Conservation (phyloP, 2,113 vertebrate genomes). For the Callionymus lyra region DNA sequence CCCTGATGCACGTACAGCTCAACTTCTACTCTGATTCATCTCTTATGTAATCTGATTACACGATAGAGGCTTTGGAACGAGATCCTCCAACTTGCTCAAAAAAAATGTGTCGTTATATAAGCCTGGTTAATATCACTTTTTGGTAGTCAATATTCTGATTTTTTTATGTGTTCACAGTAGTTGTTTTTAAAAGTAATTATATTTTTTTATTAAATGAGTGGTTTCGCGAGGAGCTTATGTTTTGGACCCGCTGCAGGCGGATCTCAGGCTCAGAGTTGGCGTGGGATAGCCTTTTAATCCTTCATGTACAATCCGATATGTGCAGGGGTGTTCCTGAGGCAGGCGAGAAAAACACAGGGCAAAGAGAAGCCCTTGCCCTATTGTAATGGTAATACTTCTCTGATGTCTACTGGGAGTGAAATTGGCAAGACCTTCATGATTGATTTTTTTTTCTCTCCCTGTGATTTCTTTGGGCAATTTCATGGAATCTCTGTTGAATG, state of each 20-base stretch:
- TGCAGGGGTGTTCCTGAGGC: conserved; percentile 45
- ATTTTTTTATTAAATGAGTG: conserved; percentile 13
- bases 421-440: conserved; percentile 4
- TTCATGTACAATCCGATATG: conserved; percentile 35
- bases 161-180: no score
- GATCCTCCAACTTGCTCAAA: conserved; percentile 48
- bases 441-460: neutral
- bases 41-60: conserved; percentile 59
- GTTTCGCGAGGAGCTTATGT: conserved; percentile 26
- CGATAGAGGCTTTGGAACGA: conserved; percentile 51
- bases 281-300: conserved; percentile 55
- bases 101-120: conserved; percentile 47
- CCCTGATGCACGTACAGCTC: conserved; percentile 32
- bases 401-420: conserved; percentile 7
- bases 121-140: conserved; percentile 14
- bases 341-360: conserved; percentile 16
- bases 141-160: no score
- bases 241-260: conserved; percentile 14
- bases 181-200: conserved; percentile 8
- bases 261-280: conserved; percentile 25
- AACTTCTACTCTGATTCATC: conserved; percentile 58
- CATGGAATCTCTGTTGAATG: neutral
- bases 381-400: conserved; percentile 30
- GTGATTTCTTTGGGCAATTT: no score
- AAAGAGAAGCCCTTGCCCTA: conserved; percentile 28